These are phyloP conservation scores for Pseudomyrmex dendroicus DNA, from an alignment of 1,140 invertebrate species.

Conservation along the genomic window DNA sequence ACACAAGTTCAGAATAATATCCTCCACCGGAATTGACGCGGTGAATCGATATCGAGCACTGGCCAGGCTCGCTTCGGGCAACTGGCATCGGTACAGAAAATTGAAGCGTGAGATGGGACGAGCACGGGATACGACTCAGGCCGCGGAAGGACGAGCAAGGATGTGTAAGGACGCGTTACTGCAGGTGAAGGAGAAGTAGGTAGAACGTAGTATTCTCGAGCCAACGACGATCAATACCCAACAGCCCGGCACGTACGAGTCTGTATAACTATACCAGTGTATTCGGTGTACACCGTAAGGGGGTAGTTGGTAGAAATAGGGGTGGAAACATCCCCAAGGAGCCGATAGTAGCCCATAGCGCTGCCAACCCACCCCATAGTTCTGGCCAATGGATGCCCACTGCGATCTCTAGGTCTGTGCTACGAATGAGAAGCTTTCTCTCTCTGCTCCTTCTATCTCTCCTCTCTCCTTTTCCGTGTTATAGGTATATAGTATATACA, in stretches of 20 bases:
- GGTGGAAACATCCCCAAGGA: constrained; percentile 83
- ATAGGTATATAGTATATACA: constrained; percentile 32
- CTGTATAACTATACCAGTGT: constrained; percentile 79
- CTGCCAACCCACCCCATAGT: constrained; percentile 77
- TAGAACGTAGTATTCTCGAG: constrained; percentile 72
- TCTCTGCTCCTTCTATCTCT: constrained; percentile 68
- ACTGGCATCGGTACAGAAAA: constrained; percentile 66
- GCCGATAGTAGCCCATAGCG: constrained; percentile 79
- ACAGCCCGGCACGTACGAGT: constrained; percentile 76
- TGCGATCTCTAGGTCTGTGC: constrained; percentile 75
- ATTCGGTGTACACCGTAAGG: constrained; percentile 77
- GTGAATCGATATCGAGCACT: constrained; percentile 64
- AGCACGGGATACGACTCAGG: constrained; percentile 59
- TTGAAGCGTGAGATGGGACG: constrained; percentile 55
- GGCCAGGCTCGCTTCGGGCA: constrained; percentile 59
- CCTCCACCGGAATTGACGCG: constrained; percentile 40
- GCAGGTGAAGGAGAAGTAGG: constrained; percentile 81
- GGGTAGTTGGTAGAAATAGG: constrained; percentile 80
- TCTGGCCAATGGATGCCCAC: constrained; percentile 77
- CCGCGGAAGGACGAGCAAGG: constrained; percentile 74
- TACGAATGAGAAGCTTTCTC: constrained; percentile 74
- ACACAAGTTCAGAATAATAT: not conserved
- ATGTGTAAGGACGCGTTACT: constrained; percentile 77
- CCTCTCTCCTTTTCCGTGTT: constrained; percentile 38
- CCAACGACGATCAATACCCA: constrained; percentile 81